Evolutionary conservation across 1,140 invertebrate genomes (phyloP).

Genomic region (Bombus superbus): DNA sequence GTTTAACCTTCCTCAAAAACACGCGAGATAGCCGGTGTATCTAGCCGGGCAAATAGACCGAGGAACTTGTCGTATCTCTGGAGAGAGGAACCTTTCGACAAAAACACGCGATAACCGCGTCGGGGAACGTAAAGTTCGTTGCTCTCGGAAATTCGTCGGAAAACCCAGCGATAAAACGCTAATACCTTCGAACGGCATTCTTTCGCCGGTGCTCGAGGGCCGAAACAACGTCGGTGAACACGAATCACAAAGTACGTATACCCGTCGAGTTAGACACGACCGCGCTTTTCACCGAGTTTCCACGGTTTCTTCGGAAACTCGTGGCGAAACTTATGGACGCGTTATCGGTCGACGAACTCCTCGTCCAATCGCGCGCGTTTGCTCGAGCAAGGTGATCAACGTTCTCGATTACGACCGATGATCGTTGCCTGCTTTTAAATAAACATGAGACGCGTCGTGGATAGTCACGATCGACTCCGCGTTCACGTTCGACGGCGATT

Average conservation of each 20-base stretch:
- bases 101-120: conserved; percentile 36
- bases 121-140: conserved; percentile 8
- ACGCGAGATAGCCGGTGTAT: conserved; percentile 50
- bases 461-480: conserved; percentile 8
- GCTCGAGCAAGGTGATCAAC: neutral
- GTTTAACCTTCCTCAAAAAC: conserved; percentile 53
- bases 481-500: neutral
- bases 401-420: neutral
- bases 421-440: conserved; percentile 38
- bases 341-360: conserved; percentile 40
- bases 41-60: conserved; percentile 42
- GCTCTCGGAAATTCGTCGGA: conserved; percentile 1
- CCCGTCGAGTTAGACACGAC: no score
- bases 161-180: neutral
- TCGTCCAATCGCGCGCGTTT: neutral
- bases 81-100: neutral
- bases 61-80: conserved; percentile 46
- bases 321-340: neutral
- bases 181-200: neutral
- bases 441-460: conserved; percentile 38
- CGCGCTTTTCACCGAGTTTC: neutral
- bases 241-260: no score
- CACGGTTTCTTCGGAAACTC: neutral
- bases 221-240: no score
- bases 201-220: neutral